Base-by-base conservation (phyloP, 2,888 invertebrate genomes). In the Ectobius pallidus region DNA sequence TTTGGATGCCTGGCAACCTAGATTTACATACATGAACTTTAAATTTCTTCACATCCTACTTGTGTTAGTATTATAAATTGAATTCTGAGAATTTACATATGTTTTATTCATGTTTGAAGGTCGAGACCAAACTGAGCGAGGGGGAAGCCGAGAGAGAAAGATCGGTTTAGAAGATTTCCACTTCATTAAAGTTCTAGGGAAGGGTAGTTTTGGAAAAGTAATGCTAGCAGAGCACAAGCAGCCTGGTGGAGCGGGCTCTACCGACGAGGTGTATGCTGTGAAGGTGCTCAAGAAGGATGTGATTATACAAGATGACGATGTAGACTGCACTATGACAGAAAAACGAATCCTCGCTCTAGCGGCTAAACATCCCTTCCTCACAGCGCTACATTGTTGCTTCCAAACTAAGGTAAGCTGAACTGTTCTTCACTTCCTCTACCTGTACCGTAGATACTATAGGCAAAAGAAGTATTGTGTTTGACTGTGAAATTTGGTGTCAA, bases 181-280 rank as follows among this genome's bases (percentile, higher is more conserved):
- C 82, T 99, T 99, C 85, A 95, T 99, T 82, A 99, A 99, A 88
- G 99, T 99, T 78, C 88, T 99, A 76, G 99, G 99, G 76, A 99
- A 99, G 86, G 99, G 99, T 69, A 97, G 97, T 81, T 99, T 99
- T 85, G 99, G 99, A 73, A 99, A 98, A 88, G 98, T 99, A 69
- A 97, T 99, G 96, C 85, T 99, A 75, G 98, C 98, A 0, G 98
- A 99, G 85, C 92, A 92, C 82, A 95, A 94, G 84, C 93, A 92
- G 77, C 44, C 65, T 16, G 65, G 65, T 65, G 65, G 65, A 44
- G n/a, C 32, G 11, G 65, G 63, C n/a, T 52, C 67, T 4, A 91
- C 93, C 20, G 97, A 97, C 73, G 97, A 99, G 86, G 92, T 94
- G 78, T 94, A 92, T 82, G 93, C 93, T 14, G 91, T 93, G 74